phyloP scores from a whole-genome alignment of 2,113 vertebrate genomes.

The Australoheros scitulus region DNA sequence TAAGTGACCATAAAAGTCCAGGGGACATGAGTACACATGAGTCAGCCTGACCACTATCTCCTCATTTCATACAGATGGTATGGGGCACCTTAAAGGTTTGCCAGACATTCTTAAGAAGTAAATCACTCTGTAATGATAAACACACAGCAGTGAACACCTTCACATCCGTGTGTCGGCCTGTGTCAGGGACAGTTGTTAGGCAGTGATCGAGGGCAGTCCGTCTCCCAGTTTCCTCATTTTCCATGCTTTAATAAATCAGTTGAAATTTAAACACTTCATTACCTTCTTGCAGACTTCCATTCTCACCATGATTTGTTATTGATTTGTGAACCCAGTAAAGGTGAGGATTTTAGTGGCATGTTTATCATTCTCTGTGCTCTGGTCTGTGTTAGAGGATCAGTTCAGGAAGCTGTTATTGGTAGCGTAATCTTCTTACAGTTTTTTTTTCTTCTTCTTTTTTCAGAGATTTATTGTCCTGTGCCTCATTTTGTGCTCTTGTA shows the following conservation, averaged over 20 bases:
- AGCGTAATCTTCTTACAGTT: slow-evolving; percentile 29
- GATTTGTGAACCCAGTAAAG: slow-evolving; percentile 35
- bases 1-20: background rate
- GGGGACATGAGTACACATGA: background rate
- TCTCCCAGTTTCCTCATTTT: slow-evolving; percentile 38
- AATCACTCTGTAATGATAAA: slow-evolving; percentile 52
- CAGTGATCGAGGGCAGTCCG: slow-evolving; percentile 34
- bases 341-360: slow-evolving; percentile 30
- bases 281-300: slow-evolving; percentile 27
- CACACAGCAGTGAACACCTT: slow-evolving; percentile 29
- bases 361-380: slow-evolving; percentile 52
- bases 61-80: background rate
- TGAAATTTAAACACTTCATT: slow-evolving; percentile 54
- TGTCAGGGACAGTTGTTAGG: slow-evolving; percentile 25
- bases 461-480: slow-evolving; percentile 42
- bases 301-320: slow-evolving; percentile 54
- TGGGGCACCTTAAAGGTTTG: background rate
- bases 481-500: slow-evolving; percentile 4
- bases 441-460: slow-evolving; percentile 36
- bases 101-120: slow-evolving; percentile 16
- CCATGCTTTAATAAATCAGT: slow-evolving; percentile 51
- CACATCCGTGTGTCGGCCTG: slow-evolving; percentile 19
- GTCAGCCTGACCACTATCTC: background rate
- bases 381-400: slow-evolving; percentile 56
- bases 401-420: slow-evolving; percentile 50